Conservation (phyloP, 2,797 vertebrate genomes). For the Nannoperca australis region DNA sequence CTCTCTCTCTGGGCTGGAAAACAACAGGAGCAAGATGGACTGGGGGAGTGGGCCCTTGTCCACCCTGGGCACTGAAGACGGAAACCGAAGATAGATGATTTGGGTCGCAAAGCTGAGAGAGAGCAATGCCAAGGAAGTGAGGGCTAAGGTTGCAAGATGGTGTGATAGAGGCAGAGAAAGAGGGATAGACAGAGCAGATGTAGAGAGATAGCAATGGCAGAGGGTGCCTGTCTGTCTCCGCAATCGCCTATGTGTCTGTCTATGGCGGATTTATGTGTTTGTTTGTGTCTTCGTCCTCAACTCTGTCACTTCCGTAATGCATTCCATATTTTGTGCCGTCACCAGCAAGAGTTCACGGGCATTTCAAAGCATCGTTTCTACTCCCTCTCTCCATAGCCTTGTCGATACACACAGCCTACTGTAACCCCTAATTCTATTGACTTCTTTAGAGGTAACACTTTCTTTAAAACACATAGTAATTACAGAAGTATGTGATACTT, state of each 20-base stretch:
- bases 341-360: constrained; percentile 62
- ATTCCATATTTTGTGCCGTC: constrained; percentile 81
- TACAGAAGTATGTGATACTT: constrained; percentile 73
- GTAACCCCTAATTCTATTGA: constrained; percentile 61
- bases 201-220: constrained; percentile 72
- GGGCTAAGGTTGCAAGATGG: constrained; percentile 60
- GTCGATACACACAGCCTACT: constrained; percentile 54
- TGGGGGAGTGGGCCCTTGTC: constrained; percentile 49
- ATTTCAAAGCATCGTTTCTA: constrained; percentile 49
- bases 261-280: constrained; percentile 86
- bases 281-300: constrained; percentile 82
- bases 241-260: constrained; percentile 77
- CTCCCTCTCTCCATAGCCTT: constrained; percentile 40
- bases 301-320: constrained; percentile 85
- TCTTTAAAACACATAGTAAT: constrained; percentile 72
- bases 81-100: constrained; percentile 64
- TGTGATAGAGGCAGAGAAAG: constrained; percentile 47
- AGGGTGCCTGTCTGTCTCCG: constrained; percentile 81
- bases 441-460: constrained; percentile 59
- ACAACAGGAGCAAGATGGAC: constrained; percentile 66
- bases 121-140: constrained; percentile 56
- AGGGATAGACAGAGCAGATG: constrained; percentile 57
- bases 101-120: constrained; percentile 36
- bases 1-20: constrained; percentile 72
- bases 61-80: constrained; percentile 60